Percentiles rank a stretch among this genome's conserved stretches.
These are phyloP conservation scores for Antedon mediterranea DNA, from an alignment of 53 echinoderm and acorn worm species.

Conservation along the genomic window DNA sequence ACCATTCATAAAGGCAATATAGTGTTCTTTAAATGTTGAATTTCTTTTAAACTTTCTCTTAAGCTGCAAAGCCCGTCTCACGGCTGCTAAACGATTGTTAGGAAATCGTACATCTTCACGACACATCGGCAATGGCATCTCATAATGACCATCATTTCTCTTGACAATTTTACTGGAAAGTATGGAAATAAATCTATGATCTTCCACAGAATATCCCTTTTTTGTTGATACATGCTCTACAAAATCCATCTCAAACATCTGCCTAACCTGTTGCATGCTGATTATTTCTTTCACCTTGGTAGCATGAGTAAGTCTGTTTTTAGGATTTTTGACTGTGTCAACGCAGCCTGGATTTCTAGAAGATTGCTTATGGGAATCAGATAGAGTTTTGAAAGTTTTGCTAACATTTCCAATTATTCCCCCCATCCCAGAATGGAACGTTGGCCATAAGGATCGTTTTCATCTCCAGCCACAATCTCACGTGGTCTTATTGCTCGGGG, in stretches of 20 bases:
- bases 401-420: neutral
- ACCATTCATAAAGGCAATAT: neutral
- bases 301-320: neutral
- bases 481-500: neutral
- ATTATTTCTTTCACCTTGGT: neutral
- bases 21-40: neutral
- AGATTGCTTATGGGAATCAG: neutral
- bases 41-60: neutral
- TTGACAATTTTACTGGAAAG: neutral
- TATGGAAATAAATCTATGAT: conserved; percentile 5
- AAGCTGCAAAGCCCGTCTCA: conserved; percentile 3
- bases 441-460: neutral
- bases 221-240: neutral
- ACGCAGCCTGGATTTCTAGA: neutral
- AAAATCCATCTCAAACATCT: conserved; percentile 1
- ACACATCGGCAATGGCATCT: conserved; percentile 3
- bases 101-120: neutral
- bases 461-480: neutral
- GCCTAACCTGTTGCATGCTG: neutral
- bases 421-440: neutral
- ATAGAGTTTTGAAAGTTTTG: neutral
- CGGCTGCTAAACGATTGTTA: neutral
- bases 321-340: neutral
- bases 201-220: neutral
- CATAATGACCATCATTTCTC: conserved; percentile 9